Evolutionary conservation across 2,113 vertebrate species (phyloP).

Genomic region (Rhynchomys soricoides): DNA sequence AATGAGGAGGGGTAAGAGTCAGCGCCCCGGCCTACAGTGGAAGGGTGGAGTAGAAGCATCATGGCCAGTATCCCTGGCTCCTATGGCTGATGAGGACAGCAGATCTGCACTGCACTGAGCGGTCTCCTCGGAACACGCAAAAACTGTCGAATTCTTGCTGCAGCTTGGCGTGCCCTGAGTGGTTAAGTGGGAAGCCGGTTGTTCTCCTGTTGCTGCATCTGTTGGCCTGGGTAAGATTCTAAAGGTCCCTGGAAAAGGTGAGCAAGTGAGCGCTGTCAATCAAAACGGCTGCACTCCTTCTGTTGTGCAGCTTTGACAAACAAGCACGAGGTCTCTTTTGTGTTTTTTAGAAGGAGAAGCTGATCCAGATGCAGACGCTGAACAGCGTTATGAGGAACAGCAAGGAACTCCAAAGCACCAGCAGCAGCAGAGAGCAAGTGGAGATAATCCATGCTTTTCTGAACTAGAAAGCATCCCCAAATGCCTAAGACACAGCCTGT

Average conservation of each 20-base stretch:
- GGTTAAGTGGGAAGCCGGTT: no score
- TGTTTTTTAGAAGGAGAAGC: not conserved
- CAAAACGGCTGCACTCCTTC: not conserved
- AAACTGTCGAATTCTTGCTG: not conserved
- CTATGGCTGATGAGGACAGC: constrained; percentile 90
- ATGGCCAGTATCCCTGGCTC: constrained; percentile 89
- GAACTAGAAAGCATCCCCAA: not conserved
- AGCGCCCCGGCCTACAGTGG: constrained; percentile 93
- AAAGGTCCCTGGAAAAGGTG: not conserved
- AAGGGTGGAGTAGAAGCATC: constrained; percentile 87
- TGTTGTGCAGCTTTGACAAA: not conserved
- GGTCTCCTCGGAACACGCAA: not conserved
- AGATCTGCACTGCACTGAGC: not conserved
- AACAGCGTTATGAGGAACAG: no score
- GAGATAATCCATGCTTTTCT: not conserved
- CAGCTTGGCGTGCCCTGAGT: not conserved
- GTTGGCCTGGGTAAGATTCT: not conserved
- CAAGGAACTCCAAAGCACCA: no score
- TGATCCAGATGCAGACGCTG: not conserved
- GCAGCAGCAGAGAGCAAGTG: not conserved
- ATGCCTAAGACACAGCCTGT: constrained; percentile 87
- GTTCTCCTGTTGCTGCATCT: not conserved
- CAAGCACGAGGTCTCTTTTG: not conserved
- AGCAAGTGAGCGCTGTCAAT: not conserved
- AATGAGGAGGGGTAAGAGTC: constrained; percentile 85